Percentiles rank a stretch among this genome's conserved stretches.
These are phyloP conservation scores for Archaeoteleia sp. DNA, from an alignment of 2,888 invertebrate genomes.

Conservation along the genomic window DNA sequence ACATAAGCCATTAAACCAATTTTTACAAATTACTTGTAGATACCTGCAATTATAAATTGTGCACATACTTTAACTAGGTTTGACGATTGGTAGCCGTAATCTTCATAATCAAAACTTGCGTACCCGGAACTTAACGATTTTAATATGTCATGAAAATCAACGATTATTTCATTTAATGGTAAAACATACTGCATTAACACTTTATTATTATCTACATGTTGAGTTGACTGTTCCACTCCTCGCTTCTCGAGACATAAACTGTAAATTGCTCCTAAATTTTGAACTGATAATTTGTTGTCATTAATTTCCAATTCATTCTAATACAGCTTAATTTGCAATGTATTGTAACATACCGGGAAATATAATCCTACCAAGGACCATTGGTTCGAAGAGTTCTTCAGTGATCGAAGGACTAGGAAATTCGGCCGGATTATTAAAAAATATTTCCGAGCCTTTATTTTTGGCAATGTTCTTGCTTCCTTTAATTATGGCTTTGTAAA, in stretches of 20 bases:
- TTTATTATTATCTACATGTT: conserved; percentile 88
- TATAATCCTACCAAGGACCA: conserved; percentile 92
- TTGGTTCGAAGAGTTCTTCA: conserved; percentile 88
- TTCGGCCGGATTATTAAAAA: conserved; percentile 84
- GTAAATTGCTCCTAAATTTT: conserved; percentile 83
- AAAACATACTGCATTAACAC: conserved; percentile 88
- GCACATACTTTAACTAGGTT: conserved; percentile 84
- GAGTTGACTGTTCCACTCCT: conserved; percentile 82
- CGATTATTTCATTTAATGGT: conserved; percentile 93
- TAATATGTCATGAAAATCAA: conserved; percentile 95
- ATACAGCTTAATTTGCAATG: conserved; percentile 20
- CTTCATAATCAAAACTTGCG: conserved; percentile 96
- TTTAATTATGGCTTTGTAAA: conserved; percentile 86
- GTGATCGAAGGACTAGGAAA: conserved; percentile 83
- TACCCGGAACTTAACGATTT: conserved; percentile 95
- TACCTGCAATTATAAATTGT: neutral
- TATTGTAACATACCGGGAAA: conserved; percentile 84
- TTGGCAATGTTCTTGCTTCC: conserved; percentile 84
- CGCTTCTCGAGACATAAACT: conserved; percentile 85
- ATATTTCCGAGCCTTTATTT: conserved; percentile 78
- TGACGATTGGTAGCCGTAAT: conserved; percentile 87
- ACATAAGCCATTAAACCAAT: conserved; percentile 1
- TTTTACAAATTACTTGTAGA: conserved; percentile 4
- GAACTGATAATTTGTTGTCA: conserved; percentile 70
- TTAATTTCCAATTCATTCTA: neutral